Evolutionary conservation across 2,113 vertebrate species (phyloP).

Genomic region (Onychostoma macrolepis): DNA sequence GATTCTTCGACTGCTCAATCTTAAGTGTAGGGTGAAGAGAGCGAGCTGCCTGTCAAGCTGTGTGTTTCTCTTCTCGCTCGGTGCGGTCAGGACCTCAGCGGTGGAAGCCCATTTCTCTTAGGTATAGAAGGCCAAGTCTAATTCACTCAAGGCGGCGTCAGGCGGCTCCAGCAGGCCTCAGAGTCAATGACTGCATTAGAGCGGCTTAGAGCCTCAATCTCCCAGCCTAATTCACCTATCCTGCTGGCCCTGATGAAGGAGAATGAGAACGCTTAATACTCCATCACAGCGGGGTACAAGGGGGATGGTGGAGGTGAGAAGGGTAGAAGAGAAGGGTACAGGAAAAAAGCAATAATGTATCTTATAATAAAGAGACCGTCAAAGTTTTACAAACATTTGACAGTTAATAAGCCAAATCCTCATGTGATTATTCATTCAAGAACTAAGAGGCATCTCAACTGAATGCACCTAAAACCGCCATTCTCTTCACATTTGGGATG

Average conservation of each 20-base stretch:
- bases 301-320: slow-evolving; percentile 48
- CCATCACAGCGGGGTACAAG: slow-evolving; percentile 50
- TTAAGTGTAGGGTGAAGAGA: slow-evolving; percentile 36
- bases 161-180: slow-evolving; percentile 65
- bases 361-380: not conserved
- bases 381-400: not conserved
- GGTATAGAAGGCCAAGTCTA: slow-evolving; percentile 59
- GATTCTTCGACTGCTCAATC: slow-evolving; percentile 45
- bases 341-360: not conserved
- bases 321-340: slow-evolving; percentile 5
- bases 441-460: not conserved
- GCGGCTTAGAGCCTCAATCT: slow-evolving; percentile 74
- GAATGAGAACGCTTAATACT: slow-evolving; percentile 73
- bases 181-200: slow-evolving; percentile 63
- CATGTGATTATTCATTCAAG: not conserved
- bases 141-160: slow-evolving; percentile 69
- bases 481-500: not conserved
- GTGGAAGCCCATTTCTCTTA: slow-evolving; percentile 51
- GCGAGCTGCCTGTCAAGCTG: slow-evolving; percentile 36
- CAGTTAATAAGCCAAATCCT: not conserved
- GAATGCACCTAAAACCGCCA: not conserved
- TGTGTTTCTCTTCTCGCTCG: slow-evolving; percentile 18
- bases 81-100: slow-evolving; percentile 40
- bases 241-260: slow-evolving; percentile 65
- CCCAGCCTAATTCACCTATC: slow-evolving; percentile 73